These are phyloP conservation scores for Hyposoter dolosus DNA, from an alignment of 2,888 invertebrate genomes.

Conservation along the genomic window DNA sequence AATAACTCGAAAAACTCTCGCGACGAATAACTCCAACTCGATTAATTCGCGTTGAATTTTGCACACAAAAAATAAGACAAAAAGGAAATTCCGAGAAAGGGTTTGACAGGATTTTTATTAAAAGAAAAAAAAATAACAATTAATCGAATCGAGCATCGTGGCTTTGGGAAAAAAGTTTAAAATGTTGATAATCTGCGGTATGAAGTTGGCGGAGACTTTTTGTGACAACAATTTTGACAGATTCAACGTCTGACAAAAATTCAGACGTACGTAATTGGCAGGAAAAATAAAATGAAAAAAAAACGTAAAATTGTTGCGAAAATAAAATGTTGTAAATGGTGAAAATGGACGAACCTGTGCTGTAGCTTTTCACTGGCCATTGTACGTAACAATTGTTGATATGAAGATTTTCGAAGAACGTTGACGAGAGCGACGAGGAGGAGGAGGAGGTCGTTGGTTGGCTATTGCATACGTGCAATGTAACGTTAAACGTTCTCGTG, in stretches of 20 bases:
- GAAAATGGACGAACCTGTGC: constrained; percentile 77
- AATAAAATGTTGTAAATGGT: not conserved
- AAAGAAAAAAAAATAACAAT: not conserved
- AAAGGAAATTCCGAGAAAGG: not conserved
- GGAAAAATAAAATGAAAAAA: constrained; percentile 4
- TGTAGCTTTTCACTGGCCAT: constrained; percentile 81
- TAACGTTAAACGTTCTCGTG: constrained; percentile 38
- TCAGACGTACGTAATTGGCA: not conserved
- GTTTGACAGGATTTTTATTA: not conserved
- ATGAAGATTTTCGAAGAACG: constrained; percentile 41
- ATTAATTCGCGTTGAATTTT: not conserved
- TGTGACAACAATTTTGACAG: not conserved
- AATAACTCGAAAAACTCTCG: not conserved
- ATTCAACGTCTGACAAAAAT: not conserved
- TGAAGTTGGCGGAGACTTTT: not conserved
- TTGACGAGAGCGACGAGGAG: constrained; percentile 10
- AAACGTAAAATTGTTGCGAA: not conserved
- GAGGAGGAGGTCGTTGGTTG: constrained; percentile 1
- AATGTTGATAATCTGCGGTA: not conserved
- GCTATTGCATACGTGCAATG: not conserved
- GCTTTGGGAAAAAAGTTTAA: not conserved
- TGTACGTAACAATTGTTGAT: constrained; percentile 71
- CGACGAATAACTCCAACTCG: not conserved
- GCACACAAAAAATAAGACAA: not conserved
- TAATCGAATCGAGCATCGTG: not conserved